Conservation (phyloP, 2,113 vertebrate genomes). For the Natator depressus region DNA sequence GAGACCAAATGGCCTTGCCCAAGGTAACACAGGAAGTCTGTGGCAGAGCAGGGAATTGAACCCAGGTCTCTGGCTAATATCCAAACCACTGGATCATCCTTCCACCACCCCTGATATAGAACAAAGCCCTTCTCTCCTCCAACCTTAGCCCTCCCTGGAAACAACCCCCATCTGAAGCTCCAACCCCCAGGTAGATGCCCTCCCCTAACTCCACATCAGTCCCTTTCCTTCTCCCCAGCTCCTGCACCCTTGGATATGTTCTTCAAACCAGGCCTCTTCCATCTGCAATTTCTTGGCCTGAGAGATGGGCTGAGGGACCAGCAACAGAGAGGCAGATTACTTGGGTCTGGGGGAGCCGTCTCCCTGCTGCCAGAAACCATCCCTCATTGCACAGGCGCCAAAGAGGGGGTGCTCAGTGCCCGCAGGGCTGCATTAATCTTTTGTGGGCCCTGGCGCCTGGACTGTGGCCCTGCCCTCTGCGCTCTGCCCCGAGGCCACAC, state of each 20-base stretch:
- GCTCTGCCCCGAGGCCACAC: no score
- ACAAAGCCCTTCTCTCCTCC: not conserved
- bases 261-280: not conserved
- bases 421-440: no score
- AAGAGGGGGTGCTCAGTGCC: no score
- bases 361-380: not conserved
- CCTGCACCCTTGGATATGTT: not conserved
- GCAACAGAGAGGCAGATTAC: not conserved
- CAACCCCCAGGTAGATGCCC: not conserved
- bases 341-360: not conserved
- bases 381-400: no score
- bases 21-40: no score
- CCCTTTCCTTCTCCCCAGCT: not conserved
- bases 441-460: no score
- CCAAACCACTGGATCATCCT: not conserved
- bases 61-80: not conserved
- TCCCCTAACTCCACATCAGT: not conserved
- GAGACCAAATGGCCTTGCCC: no score
- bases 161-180: not conserved
- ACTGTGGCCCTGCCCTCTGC: no score
- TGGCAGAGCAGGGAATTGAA: no score
- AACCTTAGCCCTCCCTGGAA: not conserved
- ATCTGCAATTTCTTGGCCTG: accelerated
- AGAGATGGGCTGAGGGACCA: accelerated
- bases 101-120: not conserved